A percentile compares a stretch with the other conserved stretches of the same genome.
Evolutionary conservation across 2,113 vertebrate genomes (phyloP).

Genomic region (Carassius carassius): DNA sequence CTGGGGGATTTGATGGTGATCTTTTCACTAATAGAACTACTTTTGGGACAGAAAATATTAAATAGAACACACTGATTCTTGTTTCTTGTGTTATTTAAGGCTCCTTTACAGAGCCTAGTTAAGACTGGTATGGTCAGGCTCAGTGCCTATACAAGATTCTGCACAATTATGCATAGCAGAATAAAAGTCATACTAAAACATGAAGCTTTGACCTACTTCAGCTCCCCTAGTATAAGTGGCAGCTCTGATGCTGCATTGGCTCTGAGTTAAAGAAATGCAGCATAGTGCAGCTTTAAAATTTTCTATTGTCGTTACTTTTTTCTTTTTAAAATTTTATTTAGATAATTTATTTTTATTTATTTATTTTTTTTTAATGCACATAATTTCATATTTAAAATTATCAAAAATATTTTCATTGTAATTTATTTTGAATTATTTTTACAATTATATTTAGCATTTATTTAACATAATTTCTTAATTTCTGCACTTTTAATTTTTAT

Average conservation of each 20-base stretch:
- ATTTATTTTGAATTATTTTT: too few species aligned
- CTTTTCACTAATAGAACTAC: not conserved
- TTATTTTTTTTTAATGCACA: too few species aligned
- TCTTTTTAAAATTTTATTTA: not conserved
- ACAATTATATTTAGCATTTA: too few species aligned
- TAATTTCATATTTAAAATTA: too few species aligned
- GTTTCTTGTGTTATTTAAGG: too few species aligned
- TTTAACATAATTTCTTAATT: not conserved
- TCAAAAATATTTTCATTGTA: too few species aligned
- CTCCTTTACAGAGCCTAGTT: too few species aligned
- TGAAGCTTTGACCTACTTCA: not conserved
- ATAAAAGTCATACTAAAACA: not conserved
- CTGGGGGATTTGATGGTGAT: not conserved
- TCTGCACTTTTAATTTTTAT: not conserved
- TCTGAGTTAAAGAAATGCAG: not conserved
- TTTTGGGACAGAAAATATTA: too few species aligned
- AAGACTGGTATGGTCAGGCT: too few species aligned
- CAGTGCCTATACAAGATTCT: not conserved
- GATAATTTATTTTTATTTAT: too few species aligned
- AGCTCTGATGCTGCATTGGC: not conserved
- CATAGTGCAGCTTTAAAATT: not conserved
- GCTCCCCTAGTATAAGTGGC: not conserved
- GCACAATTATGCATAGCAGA: not conserved
- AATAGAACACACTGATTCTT: too few species aligned
- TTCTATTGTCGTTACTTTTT: not conserved